Conservation (phyloP, 2,888 invertebrate genomes). For the Ischnus inquisitorius region DNA sequence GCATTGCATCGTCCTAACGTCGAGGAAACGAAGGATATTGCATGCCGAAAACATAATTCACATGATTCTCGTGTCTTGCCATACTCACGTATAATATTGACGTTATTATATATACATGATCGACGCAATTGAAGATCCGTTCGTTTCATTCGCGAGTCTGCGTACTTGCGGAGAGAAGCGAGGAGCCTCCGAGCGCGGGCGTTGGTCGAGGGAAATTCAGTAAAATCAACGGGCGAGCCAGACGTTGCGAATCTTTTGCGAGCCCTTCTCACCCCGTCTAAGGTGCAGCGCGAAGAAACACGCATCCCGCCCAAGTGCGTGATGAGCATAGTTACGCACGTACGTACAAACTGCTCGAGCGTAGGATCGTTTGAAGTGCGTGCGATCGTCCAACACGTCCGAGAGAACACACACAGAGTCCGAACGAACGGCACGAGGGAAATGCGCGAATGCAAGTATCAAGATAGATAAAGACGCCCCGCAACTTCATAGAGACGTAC, state of each 20-base stretch:
- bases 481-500: conserved; percentile 73
- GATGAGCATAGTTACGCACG: conserved; percentile 75
- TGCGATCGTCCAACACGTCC: conserved; percentile 20
- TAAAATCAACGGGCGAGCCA: conserved; percentile 13
- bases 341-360: conserved; percentile 56
- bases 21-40: conserved; percentile 2
- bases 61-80: conserved; percentile 20
- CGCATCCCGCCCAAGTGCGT: conserved; percentile 74
- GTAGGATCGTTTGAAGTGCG: conserved; percentile 27
- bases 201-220: conserved; percentile 50
- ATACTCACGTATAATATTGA: conserved; percentile 63
- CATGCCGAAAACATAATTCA: background rate
- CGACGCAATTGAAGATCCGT: conserved; percentile 35
- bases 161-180: conserved; percentile 9
- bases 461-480: conserved; percentile 75
- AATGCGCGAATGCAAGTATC: conserved; percentile 69
- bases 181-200: conserved; percentile 55
- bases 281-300: conserved; percentile 31
- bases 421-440: conserved; percentile 39
- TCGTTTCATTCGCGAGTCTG: conserved; percentile 24
- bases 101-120: conserved; percentile 45
- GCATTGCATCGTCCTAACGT: conserved; percentile 33
- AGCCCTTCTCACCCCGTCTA: conserved; percentile 29
- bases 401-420: conserved; percentile 23
- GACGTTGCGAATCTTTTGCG: conserved; percentile 52